Evolutionary conservation across 2,797 vertebrate species (phyloP).

Genomic region (Catostomus latipinnis): DNA sequence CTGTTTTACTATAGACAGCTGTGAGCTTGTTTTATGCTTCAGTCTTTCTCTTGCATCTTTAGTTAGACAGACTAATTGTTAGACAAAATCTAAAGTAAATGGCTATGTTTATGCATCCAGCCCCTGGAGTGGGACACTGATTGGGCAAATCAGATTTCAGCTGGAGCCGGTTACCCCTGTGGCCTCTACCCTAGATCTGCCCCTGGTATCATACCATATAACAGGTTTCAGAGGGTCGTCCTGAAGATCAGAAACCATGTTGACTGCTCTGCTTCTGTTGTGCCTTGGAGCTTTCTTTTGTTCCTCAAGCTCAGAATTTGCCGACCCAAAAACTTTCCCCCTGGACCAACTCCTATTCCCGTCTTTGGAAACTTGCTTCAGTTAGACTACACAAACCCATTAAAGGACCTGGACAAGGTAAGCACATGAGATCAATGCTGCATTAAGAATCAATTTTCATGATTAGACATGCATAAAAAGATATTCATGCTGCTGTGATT

Average conservation of each 20-base stretch:
- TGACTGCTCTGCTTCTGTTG: slow-evolving; percentile 7
- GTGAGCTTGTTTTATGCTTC: too few species aligned
- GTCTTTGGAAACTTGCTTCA: slow-evolving; percentile 45
- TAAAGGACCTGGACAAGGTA: slow-evolving; percentile 40
- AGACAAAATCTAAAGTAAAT: too few species aligned
- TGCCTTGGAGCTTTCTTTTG: slow-evolving; percentile 31
- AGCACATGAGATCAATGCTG: background rate
- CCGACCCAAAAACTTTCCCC: slow-evolving; percentile 17
- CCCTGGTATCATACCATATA: too few species aligned
- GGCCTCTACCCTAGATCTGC: too few species aligned
- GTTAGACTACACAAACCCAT: slow-evolving; percentile 11
- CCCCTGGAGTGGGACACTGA: too few species aligned
- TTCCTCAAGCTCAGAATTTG: slow-evolving; percentile 5
- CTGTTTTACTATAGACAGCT: too few species aligned
- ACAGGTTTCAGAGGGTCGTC: background rate
- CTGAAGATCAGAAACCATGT: slow-evolving; percentile 30
- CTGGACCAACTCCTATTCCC: slow-evolving; percentile 36
- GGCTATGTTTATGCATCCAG: too few species aligned
- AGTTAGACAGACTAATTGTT: too few species aligned
- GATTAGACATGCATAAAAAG: background rate
- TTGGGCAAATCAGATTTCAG: too few species aligned
- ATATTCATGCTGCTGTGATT: background rate
- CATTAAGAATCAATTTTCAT: background rate
- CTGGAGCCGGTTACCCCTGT: too few species aligned
- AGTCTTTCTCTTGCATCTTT: too few species aligned